Base-by-base conservation (phyloP, 2,888 invertebrate genomes). In the Ceratothoa steindachneri region DNA sequence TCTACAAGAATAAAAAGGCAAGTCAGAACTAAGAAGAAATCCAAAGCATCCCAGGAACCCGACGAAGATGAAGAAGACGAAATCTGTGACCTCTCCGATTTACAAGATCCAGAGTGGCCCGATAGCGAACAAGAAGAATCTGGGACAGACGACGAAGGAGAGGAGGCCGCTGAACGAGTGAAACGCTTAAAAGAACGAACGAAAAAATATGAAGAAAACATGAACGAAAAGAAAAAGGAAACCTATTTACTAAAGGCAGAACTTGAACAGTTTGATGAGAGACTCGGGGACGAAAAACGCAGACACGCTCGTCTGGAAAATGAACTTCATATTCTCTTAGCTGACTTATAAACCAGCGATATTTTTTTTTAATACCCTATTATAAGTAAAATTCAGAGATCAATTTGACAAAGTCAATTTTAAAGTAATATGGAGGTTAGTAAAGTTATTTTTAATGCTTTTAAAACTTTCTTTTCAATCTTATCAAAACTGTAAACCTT, bases 191-290 rank as follows among this genome's bases (percentile, higher is more conserved):
- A 84, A 81, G 84, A 83, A 68, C 81, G 83, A 80, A 81, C 89
- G 1, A 92, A 91, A 83, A 88, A 90, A 70, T 91, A 93, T 83
- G 94, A 94, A 83, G 89, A 90, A 67, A 88, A 91, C 77, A 86
- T 94, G 9, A 88, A 90, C 52, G 92, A 93, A 0, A 86, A 94
- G 82, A 93, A 92, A 85, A 95, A 95, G 83, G 93, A 93, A 80
- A 95, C 94, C 83, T 91, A 93, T 78, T 87, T 94, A 81, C 87
- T 94, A 12, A 92, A 93, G 86, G 41, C 73, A 12, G 66, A 73
- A 60, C 30, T 73, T 15, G 75, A 75, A 31, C 65, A 64, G 3
- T 75, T 73, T 60, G 73, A 78, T 12, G 78, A 78, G 19, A 73
- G 73, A 70, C 30, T 67, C 24, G 69, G 53, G 9, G 72, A 53